phyloP scores from a whole-genome alignment of 1,140 invertebrate species.

The Drosophila triauraria region DNA sequence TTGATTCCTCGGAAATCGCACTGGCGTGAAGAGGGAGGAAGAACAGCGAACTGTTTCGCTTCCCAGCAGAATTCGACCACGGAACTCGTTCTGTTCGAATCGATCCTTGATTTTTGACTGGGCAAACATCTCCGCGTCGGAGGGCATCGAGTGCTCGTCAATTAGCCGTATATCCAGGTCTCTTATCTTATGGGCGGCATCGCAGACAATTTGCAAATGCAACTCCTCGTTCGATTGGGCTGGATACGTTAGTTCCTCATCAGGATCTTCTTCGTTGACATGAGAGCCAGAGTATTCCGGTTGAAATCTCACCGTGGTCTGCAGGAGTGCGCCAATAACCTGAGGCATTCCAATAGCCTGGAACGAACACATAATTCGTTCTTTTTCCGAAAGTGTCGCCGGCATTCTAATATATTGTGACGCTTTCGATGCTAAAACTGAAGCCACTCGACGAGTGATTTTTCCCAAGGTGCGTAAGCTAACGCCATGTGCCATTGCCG shows the following conservation, averaged over 20 bases:
- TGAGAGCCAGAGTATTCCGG: conserved; percentile 15
- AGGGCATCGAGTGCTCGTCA: conserved; percentile 40
- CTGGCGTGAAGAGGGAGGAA: conserved; percentile 66
- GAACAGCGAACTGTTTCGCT: conserved; percentile 61
- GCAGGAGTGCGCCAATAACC: conserved; percentile 68
- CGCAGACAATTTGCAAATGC: conserved; percentile 70
- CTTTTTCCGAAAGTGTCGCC: conserved; percentile 72
- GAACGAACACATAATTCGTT: conserved; percentile 68
- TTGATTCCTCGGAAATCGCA: conserved; percentile 42
- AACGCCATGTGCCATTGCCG: conserved; percentile 66
- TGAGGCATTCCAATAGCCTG: conserved; percentile 70
- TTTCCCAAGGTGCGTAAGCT: conserved; percentile 64
- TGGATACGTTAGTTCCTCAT: conserved; percentile 4
- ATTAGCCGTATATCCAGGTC: conserved; percentile 69
- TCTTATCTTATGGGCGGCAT: conserved; percentile 68
- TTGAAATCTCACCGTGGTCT: conserved; percentile 53
- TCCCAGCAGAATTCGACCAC: conserved; percentile 70
- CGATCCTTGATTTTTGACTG: conserved; percentile 70
- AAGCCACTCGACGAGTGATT: conserved; percentile 70
- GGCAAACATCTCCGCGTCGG: conserved; percentile 58
- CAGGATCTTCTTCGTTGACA: conserved; percentile 3
- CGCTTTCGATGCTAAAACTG: conserved; percentile 69
- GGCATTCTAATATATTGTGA: conserved; percentile 77
- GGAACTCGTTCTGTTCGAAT: conserved; percentile 79
- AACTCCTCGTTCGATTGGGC: conserved; percentile 45